phyloP scores from a whole-genome alignment of 2,113 vertebrate species.

The Sigmodon hispidus region DNA sequence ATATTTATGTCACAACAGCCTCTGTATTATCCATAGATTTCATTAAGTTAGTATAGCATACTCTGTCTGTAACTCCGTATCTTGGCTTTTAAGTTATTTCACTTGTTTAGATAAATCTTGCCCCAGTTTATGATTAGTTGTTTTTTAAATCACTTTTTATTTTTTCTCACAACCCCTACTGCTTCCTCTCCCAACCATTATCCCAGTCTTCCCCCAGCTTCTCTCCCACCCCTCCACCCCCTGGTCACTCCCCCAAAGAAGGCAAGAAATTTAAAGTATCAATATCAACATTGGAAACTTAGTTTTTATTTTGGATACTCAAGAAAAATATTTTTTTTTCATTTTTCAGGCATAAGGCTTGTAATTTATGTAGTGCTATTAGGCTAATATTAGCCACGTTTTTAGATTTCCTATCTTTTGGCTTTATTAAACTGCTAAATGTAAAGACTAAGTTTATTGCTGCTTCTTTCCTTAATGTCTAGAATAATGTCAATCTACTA shows the following conservation, averaged over 20 bases:
- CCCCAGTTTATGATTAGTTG: background rate
- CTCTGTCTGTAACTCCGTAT: background rate
- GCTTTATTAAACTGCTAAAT: background rate
- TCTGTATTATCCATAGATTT: background rate
- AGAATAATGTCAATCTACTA: background rate
- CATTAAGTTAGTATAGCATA: background rate
- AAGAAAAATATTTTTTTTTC: background rate
- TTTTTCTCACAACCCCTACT: too few relatives aligned
- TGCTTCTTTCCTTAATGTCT: background rate
- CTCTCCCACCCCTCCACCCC: too few relatives aligned
- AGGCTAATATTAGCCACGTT: background rate
- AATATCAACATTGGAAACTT: background rate
- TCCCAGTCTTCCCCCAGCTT: too few relatives aligned
- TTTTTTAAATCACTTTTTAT: too few relatives aligned
- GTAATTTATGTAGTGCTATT: background rate
- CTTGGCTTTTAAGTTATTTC: background rate
- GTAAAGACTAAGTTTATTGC: background rate
- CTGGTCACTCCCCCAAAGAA: too few relatives aligned
- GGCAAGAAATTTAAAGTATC: background rate
- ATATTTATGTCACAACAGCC: background rate
- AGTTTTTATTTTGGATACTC: background rate
- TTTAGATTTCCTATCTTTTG: background rate
- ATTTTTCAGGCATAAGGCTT: background rate
- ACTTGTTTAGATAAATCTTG: background rate
- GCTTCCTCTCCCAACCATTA: too few relatives aligned